Evolutionary conservation across 2,113 vertebrate species (phyloP).

Genomic region (Monopterus albus): DNA sequence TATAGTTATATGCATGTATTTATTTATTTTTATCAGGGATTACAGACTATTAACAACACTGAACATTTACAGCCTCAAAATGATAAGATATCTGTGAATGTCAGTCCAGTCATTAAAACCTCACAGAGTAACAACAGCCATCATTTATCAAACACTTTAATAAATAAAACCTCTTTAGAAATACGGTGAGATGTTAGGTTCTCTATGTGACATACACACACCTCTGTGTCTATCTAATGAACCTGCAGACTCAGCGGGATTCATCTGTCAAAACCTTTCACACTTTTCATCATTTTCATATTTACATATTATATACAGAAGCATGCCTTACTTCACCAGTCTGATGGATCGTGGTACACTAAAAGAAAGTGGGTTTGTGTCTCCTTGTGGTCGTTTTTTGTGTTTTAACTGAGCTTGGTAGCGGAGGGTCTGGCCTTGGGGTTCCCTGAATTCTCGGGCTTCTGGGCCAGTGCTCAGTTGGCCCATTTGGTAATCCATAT

Average conservation of each 20-base stretch:
- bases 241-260: neutral
- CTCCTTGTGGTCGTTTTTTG: neutral
- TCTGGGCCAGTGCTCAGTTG: too few species aligned
- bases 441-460: too few species aligned
- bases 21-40: constrained; percentile 24
- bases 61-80: constrained; percentile 24
- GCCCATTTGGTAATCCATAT: neutral
- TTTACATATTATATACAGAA: constrained; percentile 43
- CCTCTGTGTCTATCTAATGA: neutral
- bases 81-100: neutral
- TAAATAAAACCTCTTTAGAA: constrained; percentile 32
- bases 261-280: neutral
- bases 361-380: too few species aligned
- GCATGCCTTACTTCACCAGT: constrained; percentile 1
- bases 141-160: constrained; percentile 4
- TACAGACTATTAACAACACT: constrained; percentile 29
- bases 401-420: neutral
- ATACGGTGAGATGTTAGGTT: constrained; percentile 22
- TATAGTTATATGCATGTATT: constrained; percentile 12
- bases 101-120: constrained; percentile 1
- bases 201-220: constrained; percentile 14
- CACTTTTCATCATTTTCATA: constrained; percentile 9
- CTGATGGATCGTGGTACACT: neutral
- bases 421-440: too few species aligned
- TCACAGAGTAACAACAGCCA: neutral